Conservation (phyloP, 2,888 invertebrate species). For the Cephus spinipes region DNA sequence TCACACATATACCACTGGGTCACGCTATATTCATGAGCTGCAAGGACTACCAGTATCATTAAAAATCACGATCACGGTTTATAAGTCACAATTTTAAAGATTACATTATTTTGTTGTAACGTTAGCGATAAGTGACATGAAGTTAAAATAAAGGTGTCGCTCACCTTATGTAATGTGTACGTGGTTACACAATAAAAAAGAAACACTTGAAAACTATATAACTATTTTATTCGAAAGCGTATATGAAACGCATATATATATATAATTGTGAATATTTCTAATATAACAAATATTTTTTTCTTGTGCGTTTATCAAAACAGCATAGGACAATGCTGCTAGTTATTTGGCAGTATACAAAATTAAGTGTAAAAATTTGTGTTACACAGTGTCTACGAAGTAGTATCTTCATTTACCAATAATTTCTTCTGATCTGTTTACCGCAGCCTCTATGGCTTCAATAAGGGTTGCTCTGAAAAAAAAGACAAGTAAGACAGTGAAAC, state of each 20-base stretch:
- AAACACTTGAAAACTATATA: not conserved
- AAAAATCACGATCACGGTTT: slow-evolving; percentile 9
- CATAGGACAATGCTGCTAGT: not conserved
- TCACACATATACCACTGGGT: not conserved
- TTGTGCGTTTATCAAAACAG: not conserved
- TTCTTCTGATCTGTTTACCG: slow-evolving; percentile 69
- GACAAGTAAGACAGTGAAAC: not conserved
- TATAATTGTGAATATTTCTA: not conserved
- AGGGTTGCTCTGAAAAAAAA: slow-evolving; percentile 73
- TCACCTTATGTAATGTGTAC: slow-evolving; percentile 8
- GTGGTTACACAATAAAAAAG: slow-evolving; percentile 11
- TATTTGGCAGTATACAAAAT: not conserved
- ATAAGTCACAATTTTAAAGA: slow-evolving; percentile 18
- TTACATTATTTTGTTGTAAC: slow-evolving; percentile 18
- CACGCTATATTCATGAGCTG: not conserved
- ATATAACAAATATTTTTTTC: not conserved
- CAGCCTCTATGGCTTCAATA: slow-evolving; percentile 82
- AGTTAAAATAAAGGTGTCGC: slow-evolving; percentile 10
- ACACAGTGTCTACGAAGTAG: not conserved
- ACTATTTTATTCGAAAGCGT: not conserved
- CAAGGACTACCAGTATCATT: slow-evolving; percentile 3
- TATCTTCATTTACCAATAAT: slow-evolving; percentile 47
- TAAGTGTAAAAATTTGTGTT: not conserved
- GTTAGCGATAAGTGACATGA: slow-evolving; percentile 21
- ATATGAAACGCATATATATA: not conserved